Evolutionary conservation across 2,888 invertebrate genomes (phyloP).

Genomic region (Philhelius pedissequus): DNA sequence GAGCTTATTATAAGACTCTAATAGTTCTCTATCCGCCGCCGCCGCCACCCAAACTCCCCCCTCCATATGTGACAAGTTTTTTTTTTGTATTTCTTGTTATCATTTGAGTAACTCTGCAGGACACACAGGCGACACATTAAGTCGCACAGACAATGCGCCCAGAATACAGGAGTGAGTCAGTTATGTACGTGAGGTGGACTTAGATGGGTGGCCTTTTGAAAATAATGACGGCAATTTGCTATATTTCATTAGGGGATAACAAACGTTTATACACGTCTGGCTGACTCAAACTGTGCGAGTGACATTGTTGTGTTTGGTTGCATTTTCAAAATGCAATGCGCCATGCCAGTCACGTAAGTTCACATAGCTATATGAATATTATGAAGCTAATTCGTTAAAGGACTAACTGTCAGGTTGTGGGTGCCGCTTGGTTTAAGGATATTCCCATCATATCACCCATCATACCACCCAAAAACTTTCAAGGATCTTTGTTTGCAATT

Average conservation of each 20-base stretch:
- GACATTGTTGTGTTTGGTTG: conserved; percentile 57
- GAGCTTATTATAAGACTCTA: conserved; percentile 57
- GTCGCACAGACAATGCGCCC: conserved; percentile 2
- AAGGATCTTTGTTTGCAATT: conserved; percentile 28
- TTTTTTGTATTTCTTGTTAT: conserved; percentile 17
- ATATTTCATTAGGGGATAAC: conserved; percentile 62
- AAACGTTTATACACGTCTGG: conserved; percentile 60
- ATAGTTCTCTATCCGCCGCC: conserved; percentile 38
- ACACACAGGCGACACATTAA: conserved; percentile 40
- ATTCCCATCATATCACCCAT: neutral
- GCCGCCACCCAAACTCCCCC: neutral
- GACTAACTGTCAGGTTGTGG: conserved; percentile 29
- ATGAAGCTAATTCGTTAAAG: conserved; percentile 46
- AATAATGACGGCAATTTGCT: conserved; percentile 63
- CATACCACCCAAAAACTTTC: neutral
- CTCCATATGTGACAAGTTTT: neutral
- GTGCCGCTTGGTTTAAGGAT: neutral
- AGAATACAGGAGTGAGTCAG: conserved; percentile 3
- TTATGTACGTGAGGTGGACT: conserved; percentile 2
- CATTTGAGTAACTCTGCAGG: conserved; percentile 50
- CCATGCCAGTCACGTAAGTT: conserved; percentile 39
- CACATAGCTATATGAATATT: conserved; percentile 8
- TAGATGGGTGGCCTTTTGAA: conserved; percentile 36
- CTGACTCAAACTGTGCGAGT: conserved; percentile 55
- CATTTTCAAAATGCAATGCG: conserved; percentile 23